Evolutionary conservation across 1,140 invertebrate species (phyloP).

Genomic region (Brachionus rubens): DNA sequence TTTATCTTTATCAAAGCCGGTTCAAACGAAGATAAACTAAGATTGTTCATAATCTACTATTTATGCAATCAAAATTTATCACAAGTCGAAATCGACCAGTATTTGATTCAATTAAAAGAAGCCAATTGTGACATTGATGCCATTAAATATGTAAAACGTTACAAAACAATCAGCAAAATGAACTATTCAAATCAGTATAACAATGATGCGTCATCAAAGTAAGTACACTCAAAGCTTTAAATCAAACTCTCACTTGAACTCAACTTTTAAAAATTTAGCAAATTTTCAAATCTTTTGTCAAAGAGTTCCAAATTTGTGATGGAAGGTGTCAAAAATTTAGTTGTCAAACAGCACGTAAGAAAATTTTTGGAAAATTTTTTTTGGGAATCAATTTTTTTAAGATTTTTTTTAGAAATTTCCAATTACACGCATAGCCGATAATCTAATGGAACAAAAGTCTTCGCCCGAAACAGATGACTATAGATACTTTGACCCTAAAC

Average conservation of each 20-base stretch:
- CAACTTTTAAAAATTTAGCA: conserved; percentile 64
- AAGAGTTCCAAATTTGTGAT: conserved; percentile 97
- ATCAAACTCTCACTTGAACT: too few relatives aligned
- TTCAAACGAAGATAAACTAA: conserved; percentile 85
- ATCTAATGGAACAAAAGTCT: conserved; percentile 73
- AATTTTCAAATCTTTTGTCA: conserved; percentile 95
- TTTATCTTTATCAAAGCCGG: conserved; percentile 5
- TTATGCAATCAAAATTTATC: conserved; percentile 75
- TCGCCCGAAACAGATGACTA: conserved; percentile 78
- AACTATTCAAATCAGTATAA: conserved; percentile 60
- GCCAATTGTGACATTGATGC: conserved; percentile 3
- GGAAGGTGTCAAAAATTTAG: conserved; percentile 98
- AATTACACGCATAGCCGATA: conserved; percentile 83
- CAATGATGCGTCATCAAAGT: conserved; percentile 81
- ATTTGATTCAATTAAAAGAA: conserved; percentile 70
- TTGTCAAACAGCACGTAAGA: conserved; percentile 90
- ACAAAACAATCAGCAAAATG: conserved; percentile 41
- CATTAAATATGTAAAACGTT: conserved; percentile 25
- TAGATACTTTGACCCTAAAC: conserved; percentile 85
- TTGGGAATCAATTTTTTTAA: not conserved
- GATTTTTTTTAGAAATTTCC: conserved; percentile 76
- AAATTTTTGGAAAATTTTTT: not conserved
- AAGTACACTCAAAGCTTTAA: too few relatives aligned
- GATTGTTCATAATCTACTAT: conserved; percentile 90
- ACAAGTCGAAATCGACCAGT: conserved; percentile 77